phyloP scores from a whole-genome alignment of 2,113 vertebrate species.

The Oreamnos americanus region DNA sequence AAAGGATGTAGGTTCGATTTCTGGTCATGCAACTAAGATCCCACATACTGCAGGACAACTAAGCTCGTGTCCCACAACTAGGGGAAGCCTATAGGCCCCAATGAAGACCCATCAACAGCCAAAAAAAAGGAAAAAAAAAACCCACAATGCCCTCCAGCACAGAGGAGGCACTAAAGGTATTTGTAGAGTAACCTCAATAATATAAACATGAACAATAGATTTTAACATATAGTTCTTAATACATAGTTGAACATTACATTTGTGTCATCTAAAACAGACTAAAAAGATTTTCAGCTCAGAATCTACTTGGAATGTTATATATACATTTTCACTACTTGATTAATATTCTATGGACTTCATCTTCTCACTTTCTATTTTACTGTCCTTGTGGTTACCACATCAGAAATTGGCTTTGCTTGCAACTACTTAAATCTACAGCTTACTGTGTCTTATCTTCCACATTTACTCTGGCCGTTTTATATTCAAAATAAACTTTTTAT shows the following conservation, averaged over 20 bases:
- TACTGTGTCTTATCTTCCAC: not conserved
- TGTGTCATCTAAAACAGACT: not conserved
- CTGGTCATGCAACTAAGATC: not conserved
- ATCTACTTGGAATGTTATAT: not conserved
- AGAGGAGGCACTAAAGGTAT: not conserved
- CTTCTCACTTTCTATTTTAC: not conserved
- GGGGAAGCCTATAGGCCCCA: not conserved
- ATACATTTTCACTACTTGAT: not conserved
- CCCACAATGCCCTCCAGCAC: not conserved
- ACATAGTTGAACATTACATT: not conserved
- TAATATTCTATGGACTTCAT: not conserved
- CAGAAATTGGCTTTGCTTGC: not conserved
- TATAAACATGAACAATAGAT: not conserved
- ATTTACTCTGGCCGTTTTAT: not conserved
- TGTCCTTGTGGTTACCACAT: not conserved
- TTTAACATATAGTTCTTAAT: not conserved
- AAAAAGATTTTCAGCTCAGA: slow-evolving; percentile 19
- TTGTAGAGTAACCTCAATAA: not conserved
- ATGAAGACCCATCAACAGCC: not conserved
- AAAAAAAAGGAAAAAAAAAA: not conserved
- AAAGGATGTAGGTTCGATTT: not conserved
- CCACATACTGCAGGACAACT: not conserved
- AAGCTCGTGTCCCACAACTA: not conserved
- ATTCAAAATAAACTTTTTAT: not conserved
- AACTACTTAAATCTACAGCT: not conserved